A percentile compares a stretch with the other conserved stretches of the same genome.
Evolutionary conservation across 2,797 vertebrate genomes (phyloP).

Genomic region (Rallus crepitans): DNA sequence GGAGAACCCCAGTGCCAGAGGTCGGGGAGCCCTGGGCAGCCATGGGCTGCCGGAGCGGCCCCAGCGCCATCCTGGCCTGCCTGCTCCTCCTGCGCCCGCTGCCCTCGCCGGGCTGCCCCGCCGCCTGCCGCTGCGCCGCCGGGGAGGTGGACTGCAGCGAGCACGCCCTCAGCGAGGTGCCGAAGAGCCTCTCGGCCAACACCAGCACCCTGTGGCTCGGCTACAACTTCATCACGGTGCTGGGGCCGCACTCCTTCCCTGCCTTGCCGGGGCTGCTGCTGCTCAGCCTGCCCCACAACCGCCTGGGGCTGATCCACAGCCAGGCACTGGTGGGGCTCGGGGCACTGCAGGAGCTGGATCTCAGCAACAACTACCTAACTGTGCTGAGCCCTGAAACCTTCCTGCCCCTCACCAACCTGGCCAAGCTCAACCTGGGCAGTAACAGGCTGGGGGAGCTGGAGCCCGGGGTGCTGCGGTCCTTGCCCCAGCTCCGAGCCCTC

Average conservation of each 20-base stretch:
- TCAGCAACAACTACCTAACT: conserved; percentile 75
- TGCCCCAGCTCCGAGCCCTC: conserved; percentile 66
- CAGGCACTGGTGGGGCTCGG: conserved; percentile 72
- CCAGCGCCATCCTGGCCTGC: not conserved
- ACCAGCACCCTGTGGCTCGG: conserved; percentile 65
- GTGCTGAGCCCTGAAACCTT: conserved; percentile 69
- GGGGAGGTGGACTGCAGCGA: conserved; percentile 66
- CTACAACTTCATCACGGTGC: conserved; percentile 67
- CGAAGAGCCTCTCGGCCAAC: conserved; percentile 32
- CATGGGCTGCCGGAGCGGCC: not conserved
- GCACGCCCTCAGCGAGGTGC: conserved; percentile 64
- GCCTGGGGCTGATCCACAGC: conserved; percentile 67
- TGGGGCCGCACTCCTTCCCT: conserved; percentile 61
- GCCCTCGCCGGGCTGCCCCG: conserved; percentile 38
- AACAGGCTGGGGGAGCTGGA: conserved; percentile 73
- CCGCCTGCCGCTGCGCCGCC: conserved; percentile 63
- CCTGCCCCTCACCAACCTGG: conserved; percentile 61
- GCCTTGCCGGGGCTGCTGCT: conserved; percentile 13
- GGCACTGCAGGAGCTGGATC: conserved; percentile 74
- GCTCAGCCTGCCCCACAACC: conserved; percentile 76
- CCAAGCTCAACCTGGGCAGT: conserved; percentile 58
- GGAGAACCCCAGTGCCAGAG: not conserved
- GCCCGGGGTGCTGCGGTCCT: not conserved
- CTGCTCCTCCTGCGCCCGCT: not conserved
- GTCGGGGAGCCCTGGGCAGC: not conserved